Evolutionary conservation across 2,113 vertebrate species (phyloP).

Genomic region (Todiramphus chloris): DNA sequence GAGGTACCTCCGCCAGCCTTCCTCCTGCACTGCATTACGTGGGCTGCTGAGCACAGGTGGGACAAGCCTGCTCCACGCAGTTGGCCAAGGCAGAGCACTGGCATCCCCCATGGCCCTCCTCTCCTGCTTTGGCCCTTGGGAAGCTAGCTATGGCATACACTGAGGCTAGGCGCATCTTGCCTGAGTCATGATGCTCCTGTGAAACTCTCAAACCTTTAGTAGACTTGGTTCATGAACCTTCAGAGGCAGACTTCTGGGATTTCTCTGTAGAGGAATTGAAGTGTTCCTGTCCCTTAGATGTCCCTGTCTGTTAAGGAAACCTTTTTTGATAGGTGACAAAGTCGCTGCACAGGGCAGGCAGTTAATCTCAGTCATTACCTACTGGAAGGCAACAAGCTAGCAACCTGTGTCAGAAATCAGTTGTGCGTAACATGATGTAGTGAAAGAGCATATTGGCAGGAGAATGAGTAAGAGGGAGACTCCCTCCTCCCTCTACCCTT

Average conservation of each 20-base stretch:
- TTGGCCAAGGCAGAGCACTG: neutral
- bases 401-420: slow-evolving; percentile 2
- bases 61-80: neutral
- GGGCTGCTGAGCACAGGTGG: neutral
- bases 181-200: neutral
- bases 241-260: neutral
- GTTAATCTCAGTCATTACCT: neutral
- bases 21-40: rapidly evolving
- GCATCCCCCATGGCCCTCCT: neutral
- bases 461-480: neutral
- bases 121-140: neutral
- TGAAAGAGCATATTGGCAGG: neutral
- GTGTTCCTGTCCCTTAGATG: neutral
- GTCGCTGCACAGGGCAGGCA: neutral
- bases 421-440: neutral
- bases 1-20: neutral
- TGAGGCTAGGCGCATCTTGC: neutral
- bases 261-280: neutral
- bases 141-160: rapidly evolving
- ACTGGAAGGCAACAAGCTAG: neutral
- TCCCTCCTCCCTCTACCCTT: neutral
- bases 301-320: neutral
- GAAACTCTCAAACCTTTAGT: neutral
- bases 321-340: neutral
- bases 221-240: neutral